These are phyloP conservation scores for Heptranchias perlo DNA, from an alignment of 2,113 vertebrate species.

Conservation along the genomic window DNA sequence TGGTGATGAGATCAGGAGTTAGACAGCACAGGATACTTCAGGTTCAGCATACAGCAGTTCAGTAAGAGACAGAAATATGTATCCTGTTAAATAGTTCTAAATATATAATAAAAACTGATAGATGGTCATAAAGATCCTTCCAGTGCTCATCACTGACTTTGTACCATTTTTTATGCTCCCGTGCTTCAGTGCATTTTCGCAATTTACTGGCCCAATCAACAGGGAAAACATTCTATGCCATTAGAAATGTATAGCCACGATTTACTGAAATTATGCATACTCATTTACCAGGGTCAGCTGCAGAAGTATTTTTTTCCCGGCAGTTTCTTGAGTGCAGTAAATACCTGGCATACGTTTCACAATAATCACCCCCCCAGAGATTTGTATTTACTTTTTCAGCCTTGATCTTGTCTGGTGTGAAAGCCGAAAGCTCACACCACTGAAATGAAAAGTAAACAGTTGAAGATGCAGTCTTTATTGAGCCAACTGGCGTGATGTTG, in stretches of 20 bases:
- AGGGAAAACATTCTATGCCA: not conserved
- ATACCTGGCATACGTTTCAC: not conserved
- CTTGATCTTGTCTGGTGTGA: not conserved
- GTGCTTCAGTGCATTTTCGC: not conserved
- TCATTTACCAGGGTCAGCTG: not conserved
- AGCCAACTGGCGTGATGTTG: not conserved
- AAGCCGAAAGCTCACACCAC: not conserved
- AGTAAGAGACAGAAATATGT: too few relatives aligned
- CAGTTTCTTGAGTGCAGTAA: not conserved
- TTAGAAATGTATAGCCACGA: not conserved
- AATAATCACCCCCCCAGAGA: not conserved
- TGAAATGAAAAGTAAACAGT: not conserved
- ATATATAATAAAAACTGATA: not conserved
- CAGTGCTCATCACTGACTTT: not conserved
- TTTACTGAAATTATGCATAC: not conserved
- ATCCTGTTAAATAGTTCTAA: slow-evolving; percentile 9
- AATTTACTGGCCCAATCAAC: not conserved
- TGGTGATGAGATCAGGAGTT: not conserved
- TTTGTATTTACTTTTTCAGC: not conserved
- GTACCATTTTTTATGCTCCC: not conserved
- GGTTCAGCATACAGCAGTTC: not conserved
- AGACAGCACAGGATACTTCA: not conserved
- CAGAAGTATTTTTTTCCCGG: not conserved
- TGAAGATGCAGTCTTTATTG: not conserved
- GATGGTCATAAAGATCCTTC: not conserved